These are phyloP conservation scores for Notoglanidium macrostoma DNA, from an alignment of 2,797 vertebrate species.

Conservation along the genomic window DNA sequence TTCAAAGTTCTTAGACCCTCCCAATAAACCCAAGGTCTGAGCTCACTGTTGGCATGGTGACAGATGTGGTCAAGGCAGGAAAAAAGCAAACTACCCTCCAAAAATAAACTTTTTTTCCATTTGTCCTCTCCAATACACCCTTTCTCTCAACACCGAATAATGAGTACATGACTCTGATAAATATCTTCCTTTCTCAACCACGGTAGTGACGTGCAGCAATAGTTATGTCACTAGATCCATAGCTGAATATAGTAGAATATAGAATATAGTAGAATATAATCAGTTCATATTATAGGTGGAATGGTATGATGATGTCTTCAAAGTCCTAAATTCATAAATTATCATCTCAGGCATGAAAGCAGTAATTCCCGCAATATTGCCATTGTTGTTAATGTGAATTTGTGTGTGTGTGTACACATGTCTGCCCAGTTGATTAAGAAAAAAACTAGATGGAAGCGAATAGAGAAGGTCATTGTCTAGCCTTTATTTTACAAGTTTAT, in stretches of 20 bases:
- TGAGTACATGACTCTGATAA: not conserved
- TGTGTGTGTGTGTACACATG: not conserved
- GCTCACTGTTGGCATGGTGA: conserved; percentile 54
- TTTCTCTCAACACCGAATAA: conserved; percentile 20
- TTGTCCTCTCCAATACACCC: conserved; percentile 29
- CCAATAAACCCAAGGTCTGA: conserved; percentile 42
- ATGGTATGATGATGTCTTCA: not conserved
- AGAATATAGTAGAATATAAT: not conserved
- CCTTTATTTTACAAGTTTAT: too few species aligned
- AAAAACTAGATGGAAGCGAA: too few species aligned
- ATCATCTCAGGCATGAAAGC: not conserved
- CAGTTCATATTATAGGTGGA: not conserved
- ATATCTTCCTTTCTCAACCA: not conserved
- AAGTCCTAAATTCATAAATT: not conserved
- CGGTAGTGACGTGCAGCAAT: not conserved
- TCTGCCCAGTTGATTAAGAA: not conserved
- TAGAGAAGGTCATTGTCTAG: too few species aligned
- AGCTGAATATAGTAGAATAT: too few species aligned
- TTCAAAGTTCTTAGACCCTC: conserved; percentile 34
- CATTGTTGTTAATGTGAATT: not conserved
- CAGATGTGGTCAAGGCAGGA: conserved; percentile 50
- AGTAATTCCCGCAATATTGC: not conserved
- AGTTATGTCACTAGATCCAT: not conserved
- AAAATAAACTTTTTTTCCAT: conserved; percentile 47
- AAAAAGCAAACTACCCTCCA: conserved; percentile 42